Evolutionary conservation across 2,888 invertebrate genomes (phyloP), one percentile per base, ranked within the genome.

Genomic region (Drosophila borborema): DNA sequence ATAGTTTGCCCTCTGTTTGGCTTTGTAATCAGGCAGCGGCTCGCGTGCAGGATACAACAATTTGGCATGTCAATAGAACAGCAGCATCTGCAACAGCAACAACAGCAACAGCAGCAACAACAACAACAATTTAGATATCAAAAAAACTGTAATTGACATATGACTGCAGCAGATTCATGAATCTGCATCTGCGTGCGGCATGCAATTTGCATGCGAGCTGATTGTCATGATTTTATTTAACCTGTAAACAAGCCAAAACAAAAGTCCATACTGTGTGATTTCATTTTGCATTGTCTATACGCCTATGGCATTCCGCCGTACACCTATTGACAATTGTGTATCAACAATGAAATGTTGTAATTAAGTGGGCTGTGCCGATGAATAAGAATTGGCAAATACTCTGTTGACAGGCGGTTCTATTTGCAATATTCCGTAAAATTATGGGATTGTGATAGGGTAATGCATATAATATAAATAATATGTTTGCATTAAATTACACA

Each of bases 91-190:
- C 31, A n/a, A 3, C 66, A 23, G 12, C 59, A 73, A 40, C 56
- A 66, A 62, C 64, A 67, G 51, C 46, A 36, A 23, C 60, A 65
- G 55, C 66, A 66, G 36, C 59, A 41, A 18, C 60, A 72, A 61
- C 60, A 69, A 69, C 68, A 67, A 62, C 65, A 64, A 75, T 80
- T 80, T 75, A 70, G 81, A 72, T 65, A 76, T 80, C 70, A 74
- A 68, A 79, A 79, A 83, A 76, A 74, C 74, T 62, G 87, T 83
- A 86, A 87, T 86, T 87, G 85, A 73, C 88, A 77, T 73, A 70
- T 64, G 51, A 59, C 38, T 68, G 62, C 51, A 43, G 60, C 51
- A 60, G 46, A 54, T 46, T 18, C 40, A 49, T 46, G 53, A 49
- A 64, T 62, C 58, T 58, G 61, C 53, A 49, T 66, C 72, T 70